Evolutionary conservation across 2,113 vertebrate genomes (phyloP).

Genomic region (Seriola aureovittata): DNA sequence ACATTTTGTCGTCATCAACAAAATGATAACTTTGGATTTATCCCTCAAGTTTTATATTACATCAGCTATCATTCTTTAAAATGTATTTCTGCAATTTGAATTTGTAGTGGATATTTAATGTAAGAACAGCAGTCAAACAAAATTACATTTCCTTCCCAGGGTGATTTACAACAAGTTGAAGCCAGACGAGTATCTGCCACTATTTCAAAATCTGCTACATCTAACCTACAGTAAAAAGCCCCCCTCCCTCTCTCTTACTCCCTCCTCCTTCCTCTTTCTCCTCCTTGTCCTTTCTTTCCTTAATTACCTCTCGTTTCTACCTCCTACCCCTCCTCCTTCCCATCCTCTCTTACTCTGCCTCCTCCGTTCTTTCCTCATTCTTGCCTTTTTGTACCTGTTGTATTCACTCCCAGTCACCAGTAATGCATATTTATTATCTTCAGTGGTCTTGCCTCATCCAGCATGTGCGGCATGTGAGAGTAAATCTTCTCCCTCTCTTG

Average conservation of each 20-base stretch:
- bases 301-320: background rate
- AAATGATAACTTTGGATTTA: background rate
- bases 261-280: background rate
- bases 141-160: background rate
- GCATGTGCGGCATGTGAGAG: slow-evolving; percentile 32
- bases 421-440: slow-evolving; percentile 78
- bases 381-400: slow-evolving; percentile 55
- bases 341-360: background rate
- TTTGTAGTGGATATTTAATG: background rate
- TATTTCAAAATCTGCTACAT: slow-evolving; percentile 1
- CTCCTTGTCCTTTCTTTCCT: background rate
- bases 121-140: background rate
- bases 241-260: background rate
- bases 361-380: slow-evolving; percentile 12
- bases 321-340: background rate
- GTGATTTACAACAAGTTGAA: slow-evolving; percentile 4
- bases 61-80: background rate
- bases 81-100: background rate
- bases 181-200: background rate
- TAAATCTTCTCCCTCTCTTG: slow-evolving; percentile 66
- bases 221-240: background rate
- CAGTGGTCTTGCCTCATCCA: slow-evolving; percentile 41
- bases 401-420: slow-evolving; percentile 51
- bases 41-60: background rate
- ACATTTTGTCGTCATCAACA: background rate